Percentiles rank a stretch among this genome's conserved stretches.
Conservation (phyloP, 2,888 invertebrate species). For the Dioctria linearis region DNA sequence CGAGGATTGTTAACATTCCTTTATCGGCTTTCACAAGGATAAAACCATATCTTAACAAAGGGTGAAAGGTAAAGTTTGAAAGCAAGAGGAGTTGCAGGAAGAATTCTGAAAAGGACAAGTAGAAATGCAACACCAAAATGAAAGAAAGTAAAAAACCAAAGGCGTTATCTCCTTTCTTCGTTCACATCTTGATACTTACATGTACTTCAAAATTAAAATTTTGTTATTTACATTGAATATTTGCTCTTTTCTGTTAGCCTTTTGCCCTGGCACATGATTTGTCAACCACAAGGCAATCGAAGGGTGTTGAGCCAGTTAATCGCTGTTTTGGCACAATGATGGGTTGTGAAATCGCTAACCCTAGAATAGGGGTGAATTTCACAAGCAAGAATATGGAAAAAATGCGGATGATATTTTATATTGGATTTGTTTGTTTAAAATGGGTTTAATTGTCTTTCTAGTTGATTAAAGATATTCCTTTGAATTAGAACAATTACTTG, state of each 20-base stretch:
- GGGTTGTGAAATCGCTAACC: conserved; percentile 1
- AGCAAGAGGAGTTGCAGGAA: too few relatives aligned
- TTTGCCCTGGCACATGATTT: conserved; percentile 19
- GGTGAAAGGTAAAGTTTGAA: not conserved
- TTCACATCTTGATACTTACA: not conserved
- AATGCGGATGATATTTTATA: not conserved
- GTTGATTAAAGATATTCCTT: not conserved
- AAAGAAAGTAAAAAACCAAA: not conserved
- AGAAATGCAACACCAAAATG: not conserved
- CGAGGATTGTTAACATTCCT: conserved; percentile 36
- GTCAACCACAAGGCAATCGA: conserved; percentile 45
- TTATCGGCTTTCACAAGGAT: conserved; percentile 35
- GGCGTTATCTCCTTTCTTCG: not conserved
- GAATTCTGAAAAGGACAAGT: not conserved
- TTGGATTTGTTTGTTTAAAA: not conserved
- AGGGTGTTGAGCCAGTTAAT: conserved; percentile 35
- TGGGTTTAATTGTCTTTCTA: not conserved
- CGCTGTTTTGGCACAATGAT: conserved; percentile 3
- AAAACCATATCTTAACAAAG: not conserved
- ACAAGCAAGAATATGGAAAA: not conserved
- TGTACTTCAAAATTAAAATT: not conserved
- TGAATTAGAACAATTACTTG: not conserved
- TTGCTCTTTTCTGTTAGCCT: conserved; percentile 23
- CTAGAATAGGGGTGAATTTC: not conserved
- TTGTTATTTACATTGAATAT: not conserved